These are phyloP conservation scores for Phoeniculus purpureus DNA, from an alignment of 2,797 vertebrate species.

Conservation along the genomic window DNA sequence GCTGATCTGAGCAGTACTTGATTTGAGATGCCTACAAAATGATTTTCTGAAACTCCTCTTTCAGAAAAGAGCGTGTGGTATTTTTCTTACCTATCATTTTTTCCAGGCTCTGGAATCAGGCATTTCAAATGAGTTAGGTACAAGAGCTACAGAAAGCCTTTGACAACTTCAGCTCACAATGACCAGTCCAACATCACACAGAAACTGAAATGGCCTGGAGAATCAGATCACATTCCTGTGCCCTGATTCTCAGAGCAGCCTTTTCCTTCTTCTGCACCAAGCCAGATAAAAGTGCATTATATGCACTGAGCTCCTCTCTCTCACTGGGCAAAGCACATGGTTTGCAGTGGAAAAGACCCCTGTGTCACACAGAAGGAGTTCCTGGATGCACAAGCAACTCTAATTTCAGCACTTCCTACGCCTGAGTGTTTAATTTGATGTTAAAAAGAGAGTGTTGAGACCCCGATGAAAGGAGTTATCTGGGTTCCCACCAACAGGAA, in stretches of 20 bases:
- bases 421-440: fast-evolving
- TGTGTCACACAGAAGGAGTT: not conserved
- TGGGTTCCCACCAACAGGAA: not conserved
- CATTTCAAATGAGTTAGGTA: not conserved
- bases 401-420: not conserved
- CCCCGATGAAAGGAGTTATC: not conserved
- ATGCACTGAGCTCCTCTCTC: not conserved
- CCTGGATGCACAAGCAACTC: not conserved
- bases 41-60: not conserved
- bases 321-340: not conserved
- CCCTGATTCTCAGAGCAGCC: not conserved
- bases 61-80: not conserved
- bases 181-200: not conserved
- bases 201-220: not conserved
- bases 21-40: slow-evolving; percentile 2
- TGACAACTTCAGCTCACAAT: not conserved
- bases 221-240: not conserved
- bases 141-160: not conserved
- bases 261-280: not conserved
- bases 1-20: slow-evolving; percentile 30
- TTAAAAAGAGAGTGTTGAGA: not conserved
- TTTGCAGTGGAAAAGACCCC: not conserved
- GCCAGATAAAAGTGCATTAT: not conserved
- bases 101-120: not conserved
- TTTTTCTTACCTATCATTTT: not conserved